Conservation (phyloP, 2,797 vertebrate genomes). For the Protosalanx chinensis region DNA sequence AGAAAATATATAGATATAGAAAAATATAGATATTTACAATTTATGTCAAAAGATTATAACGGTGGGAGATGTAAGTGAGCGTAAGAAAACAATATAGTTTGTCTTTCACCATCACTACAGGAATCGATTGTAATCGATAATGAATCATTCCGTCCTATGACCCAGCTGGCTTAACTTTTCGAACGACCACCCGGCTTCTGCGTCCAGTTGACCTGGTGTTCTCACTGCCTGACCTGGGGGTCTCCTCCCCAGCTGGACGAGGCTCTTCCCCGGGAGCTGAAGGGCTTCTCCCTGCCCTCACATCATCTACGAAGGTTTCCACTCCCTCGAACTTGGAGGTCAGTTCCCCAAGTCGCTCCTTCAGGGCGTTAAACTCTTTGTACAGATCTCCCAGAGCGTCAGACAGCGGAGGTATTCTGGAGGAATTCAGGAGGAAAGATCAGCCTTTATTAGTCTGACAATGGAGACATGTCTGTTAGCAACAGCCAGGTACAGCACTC, state of each 20-base stretch:
- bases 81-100: background rate
- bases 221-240: background rate
- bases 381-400: conserved; percentile 79
- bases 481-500: no score
- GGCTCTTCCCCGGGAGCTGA: conserved; percentile 11
- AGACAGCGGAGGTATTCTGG: conserved; percentile 80
- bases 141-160: background rate
- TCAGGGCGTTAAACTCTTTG: conserved; percentile 79
- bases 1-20: background rate
- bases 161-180: conserved; percentile 52
- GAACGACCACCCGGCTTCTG: conserved; percentile 59
- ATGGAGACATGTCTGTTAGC: no score
- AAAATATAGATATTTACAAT: background rate
- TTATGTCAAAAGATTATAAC: background rate
- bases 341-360: conserved; percentile 74
- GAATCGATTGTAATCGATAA: background rate
- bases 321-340: conserved; percentile 72
- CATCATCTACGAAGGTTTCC: conserved; percentile 75
- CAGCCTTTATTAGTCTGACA: no score
- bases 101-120: background rate
- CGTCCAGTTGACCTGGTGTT: conserved; percentile 33
- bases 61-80: background rate
- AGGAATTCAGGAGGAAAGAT: background rate
- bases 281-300: conserved; percentile 54
- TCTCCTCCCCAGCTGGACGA: conserved; percentile 15